These are phyloP conservation scores for Plumapathes pennacea DNA, from an alignment of 92 coral and sea anemone species.

Conservation along the genomic window DNA sequence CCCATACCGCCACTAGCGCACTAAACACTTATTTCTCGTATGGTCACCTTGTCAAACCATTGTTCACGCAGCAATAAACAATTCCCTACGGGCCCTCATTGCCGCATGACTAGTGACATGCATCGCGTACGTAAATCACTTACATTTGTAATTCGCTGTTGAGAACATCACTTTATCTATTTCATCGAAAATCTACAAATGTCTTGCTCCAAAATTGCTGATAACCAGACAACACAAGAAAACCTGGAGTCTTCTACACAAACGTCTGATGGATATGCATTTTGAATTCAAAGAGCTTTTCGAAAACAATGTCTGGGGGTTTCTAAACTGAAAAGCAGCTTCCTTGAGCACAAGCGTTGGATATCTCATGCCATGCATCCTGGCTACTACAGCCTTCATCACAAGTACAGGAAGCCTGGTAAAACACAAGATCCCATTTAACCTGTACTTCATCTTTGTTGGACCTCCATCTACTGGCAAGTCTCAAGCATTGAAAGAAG, in stretches of 20 bases:
- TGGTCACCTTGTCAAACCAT: too few species aligned
- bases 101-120: too few species aligned
- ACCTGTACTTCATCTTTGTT: conserved; percentile 25
- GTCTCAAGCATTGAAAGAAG: conserved; percentile 32
- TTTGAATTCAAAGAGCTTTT: conserved; percentile 35
- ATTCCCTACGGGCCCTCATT: too few species aligned
- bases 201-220: too few species aligned
- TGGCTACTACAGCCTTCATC: conserved; percentile 40
- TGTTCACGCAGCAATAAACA: too few species aligned
- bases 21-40: too few species aligned
- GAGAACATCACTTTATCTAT: too few species aligned
- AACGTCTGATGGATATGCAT: conserved; percentile 32
- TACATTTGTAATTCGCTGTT: too few species aligned
- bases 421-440: conserved; percentile 25
- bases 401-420: conserved; percentile 35
- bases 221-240: conserved; percentile 28
- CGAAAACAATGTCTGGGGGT: conserved; percentile 21
- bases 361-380: conserved; percentile 41
- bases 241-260: conserved; percentile 60
- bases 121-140: too few species aligned
- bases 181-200: too few species aligned
- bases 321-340: conserved; percentile 12
- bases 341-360: conserved; percentile 44
- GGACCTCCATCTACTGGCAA: conserved; percentile 44
- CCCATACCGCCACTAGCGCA: too few species aligned